Conservation (phyloP, 2,113 vertebrate species). For the Heterochromis multidens region DNA sequence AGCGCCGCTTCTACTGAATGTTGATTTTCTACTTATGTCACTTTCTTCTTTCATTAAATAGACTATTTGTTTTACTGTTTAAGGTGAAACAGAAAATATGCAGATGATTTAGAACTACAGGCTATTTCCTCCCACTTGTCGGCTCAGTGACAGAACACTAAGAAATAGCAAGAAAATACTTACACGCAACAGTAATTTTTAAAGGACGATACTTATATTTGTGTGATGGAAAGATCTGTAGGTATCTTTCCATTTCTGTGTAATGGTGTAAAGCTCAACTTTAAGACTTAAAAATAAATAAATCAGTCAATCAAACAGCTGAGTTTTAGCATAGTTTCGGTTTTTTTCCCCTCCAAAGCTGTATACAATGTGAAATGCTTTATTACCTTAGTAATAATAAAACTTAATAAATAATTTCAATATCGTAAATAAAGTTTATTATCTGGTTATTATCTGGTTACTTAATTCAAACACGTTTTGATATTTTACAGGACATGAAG, state of each 20-base stretch:
- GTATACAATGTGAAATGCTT: background rate
- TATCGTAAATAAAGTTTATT: background rate
- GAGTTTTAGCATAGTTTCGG: background rate
- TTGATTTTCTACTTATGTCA: background rate
- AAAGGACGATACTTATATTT: background rate
- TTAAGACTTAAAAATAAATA: background rate
- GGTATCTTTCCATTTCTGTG: background rate
- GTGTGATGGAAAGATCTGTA: background rate
- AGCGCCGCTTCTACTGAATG: background rate
- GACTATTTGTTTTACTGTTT: no score
- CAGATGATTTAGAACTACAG: background rate
- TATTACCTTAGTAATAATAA: background rate
- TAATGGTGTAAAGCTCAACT: background rate
- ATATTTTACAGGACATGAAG: background rate
- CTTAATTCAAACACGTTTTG: background rate
- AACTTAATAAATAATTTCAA: background rate
- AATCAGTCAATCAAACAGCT: background rate
- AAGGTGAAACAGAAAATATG: background rate
- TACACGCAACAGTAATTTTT: background rate
- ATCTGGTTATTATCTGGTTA: background rate
- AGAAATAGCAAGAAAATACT: background rate
- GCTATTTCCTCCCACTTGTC: background rate
- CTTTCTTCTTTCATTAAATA: background rate
- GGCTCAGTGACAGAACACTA: background rate
- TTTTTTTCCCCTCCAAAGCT: background rate